Base-by-base conservation (phyloP, 2,113 vertebrate genomes). In the Paradisaea rubra region DNA sequence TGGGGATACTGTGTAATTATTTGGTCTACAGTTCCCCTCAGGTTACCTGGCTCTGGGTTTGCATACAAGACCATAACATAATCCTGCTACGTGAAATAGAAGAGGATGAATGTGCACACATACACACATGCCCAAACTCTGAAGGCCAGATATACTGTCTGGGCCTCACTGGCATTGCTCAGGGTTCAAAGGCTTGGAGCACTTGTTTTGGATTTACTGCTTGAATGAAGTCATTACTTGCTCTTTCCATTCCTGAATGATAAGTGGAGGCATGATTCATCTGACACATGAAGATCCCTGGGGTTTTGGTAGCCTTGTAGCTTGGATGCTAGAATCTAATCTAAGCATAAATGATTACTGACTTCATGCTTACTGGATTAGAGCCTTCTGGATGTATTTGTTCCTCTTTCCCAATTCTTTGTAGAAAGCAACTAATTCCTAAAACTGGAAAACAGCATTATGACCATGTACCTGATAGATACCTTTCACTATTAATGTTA, bases 1-100 rank as follows among this genome's bases (percentile, higher is more conserved):
- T 95, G 89, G 59, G 85, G 79, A 56, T 72, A 66, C 86, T 88
- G 69, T 95, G 91, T 93, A 97, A 95, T 92, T 94, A 41, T 44
- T 89, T 24, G 77, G 89, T 90, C 77, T 86, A 20, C 56, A 70
- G 87, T 35, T 96, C 44, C 31, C 83, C 91, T 88, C 77, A 7
- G 79, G 21, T 94, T 72, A 41, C 54, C 92, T 72, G 81, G 59
- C 53, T 91, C 82, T 89, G 90, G 41, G 49, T 94, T 95, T 79
- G 65, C 5, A 8, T 66, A 52, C 31, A 49, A 69, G 89, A 96
- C 91, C 97, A 96, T 92, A 78, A 74, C 30, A 60, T 30, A 73
- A 88, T 93, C 33, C 33, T 78, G 57, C 27, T 86, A 44, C 45
- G 45, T 81, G 63, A 79, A 80, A 69, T 7, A 64, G 68, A 86